Evolutionary conservation across 2,113 vertebrate species (phyloP).

Genomic region (Toxostoma redivivum): DNA sequence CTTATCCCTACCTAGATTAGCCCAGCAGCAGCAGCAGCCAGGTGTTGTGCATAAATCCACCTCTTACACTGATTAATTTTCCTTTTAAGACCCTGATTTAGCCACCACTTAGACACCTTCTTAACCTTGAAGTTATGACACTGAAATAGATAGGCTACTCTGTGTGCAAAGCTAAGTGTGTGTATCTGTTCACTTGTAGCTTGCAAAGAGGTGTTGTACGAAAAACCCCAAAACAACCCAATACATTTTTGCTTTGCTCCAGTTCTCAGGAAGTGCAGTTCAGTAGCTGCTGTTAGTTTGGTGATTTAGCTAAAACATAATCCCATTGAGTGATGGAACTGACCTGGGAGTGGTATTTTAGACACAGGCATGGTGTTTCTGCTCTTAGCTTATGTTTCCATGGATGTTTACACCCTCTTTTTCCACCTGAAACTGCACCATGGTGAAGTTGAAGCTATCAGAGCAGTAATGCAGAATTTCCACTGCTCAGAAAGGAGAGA

Average conservation of each 20-base stretch:
- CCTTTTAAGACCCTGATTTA: neutral
- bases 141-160: neutral
- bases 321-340: neutral
- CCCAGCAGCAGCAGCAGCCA: neutral
- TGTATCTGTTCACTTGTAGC: neutral
- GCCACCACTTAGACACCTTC: neutral
- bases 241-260: neutral
- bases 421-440: neutral
- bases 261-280: neutral
- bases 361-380: neutral
- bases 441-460: neutral
- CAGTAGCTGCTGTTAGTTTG: neutral
- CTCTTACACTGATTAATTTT: slow-evolving; percentile 20
- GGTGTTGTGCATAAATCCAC: slow-evolving; percentile 23
- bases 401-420: neutral
- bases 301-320: neutral
- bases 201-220: neutral
- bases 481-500: neutral
- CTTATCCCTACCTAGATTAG: neutral
- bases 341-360: neutral
- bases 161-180: neutral
- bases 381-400: neutral
- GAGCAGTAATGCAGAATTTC: neutral
- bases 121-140: neutral
- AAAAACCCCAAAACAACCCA: neutral